Percentiles rank a stretch among this genome's conserved stretches.
Conservation (phyloP, 2,888 invertebrate genomes). For the Caprella mutica region DNA sequence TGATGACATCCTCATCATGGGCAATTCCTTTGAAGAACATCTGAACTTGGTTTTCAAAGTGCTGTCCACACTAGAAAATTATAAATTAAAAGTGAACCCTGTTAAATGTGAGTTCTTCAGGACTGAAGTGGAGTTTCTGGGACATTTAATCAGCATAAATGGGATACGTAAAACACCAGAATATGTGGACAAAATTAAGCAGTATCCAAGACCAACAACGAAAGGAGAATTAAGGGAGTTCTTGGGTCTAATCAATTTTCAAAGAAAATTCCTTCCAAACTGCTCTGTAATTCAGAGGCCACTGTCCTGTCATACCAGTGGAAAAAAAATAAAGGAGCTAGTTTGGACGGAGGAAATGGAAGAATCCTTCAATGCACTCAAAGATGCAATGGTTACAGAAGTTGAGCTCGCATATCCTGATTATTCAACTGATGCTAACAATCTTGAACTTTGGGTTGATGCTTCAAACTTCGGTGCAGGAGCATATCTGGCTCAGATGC, state of each 20-base stretch:
- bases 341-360: background rate
- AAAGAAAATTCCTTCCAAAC: background rate
- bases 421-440: background rate
- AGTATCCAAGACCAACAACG: background rate
- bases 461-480: background rate
- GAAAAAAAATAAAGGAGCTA: background rate
- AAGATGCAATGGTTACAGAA: background rate
- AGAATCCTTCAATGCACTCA: background rate
- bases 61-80: background rate
- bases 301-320: background rate
- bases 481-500: background rate
- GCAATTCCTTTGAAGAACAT: background rate
- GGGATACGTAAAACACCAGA: background rate
- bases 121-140: background rate
- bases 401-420: background rate
- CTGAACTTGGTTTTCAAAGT: background rate
- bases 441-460: background rate
- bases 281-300: background rate
- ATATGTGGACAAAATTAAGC: background rate
- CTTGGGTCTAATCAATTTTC: constrained; percentile 1
- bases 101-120: background rate
- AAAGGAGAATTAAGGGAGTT: background rate
- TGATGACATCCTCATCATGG: constrained; percentile 1
- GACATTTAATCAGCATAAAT: background rate
- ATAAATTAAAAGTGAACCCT: background rate